Percentiles rank a stretch among this genome's conserved stretches.
These are phyloP conservation scores for Clepsis dumicolana DNA, from an alignment of 2,888 invertebrate species.

Conservation along the genomic window DNA sequence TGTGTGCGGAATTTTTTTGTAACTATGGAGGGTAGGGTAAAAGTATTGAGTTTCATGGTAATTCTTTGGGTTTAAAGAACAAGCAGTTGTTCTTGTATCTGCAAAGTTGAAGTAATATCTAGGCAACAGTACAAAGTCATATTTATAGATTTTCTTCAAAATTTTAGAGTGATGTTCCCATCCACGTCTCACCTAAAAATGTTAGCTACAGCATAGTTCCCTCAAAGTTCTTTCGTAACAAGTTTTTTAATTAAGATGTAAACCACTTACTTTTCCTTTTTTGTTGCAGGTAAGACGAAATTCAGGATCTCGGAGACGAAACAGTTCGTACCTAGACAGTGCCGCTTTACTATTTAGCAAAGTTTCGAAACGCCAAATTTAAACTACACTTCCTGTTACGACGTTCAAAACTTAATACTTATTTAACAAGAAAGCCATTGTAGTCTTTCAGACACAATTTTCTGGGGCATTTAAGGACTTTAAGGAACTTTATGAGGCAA, in stretches of 20 bases:
- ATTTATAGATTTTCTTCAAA: too few species aligned
- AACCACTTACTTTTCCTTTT: background rate
- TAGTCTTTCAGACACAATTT: background rate
- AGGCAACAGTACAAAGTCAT: too few species aligned
- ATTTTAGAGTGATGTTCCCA: too few species aligned
- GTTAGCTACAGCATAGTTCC: background rate
- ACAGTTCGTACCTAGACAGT: background rate
- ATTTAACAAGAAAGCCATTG: background rate
- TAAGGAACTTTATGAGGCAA: background rate
- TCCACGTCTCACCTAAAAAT: too few species aligned
- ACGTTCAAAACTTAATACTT: background rate
- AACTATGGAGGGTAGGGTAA: too few species aligned
- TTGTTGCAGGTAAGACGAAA: slow-evolving; percentile 37
- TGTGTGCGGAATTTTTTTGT: background rate
- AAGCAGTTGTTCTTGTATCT: too few species aligned
- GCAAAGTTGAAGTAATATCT: too few species aligned
- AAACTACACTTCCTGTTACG: background rate
- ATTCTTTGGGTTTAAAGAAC: too few species aligned
- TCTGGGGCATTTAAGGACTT: background rate
- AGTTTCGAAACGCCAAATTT: slow-evolving; percentile 9
- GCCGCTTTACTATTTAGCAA: background rate
- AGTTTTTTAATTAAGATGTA: slow-evolving; percentile 1
- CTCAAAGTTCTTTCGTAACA: background rate
- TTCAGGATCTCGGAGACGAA: background rate
- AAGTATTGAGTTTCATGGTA: too few species aligned